phyloP scores from a whole-genome alignment of 2,113 vertebrate species.

The Pygoscelis adeliae region DNA sequence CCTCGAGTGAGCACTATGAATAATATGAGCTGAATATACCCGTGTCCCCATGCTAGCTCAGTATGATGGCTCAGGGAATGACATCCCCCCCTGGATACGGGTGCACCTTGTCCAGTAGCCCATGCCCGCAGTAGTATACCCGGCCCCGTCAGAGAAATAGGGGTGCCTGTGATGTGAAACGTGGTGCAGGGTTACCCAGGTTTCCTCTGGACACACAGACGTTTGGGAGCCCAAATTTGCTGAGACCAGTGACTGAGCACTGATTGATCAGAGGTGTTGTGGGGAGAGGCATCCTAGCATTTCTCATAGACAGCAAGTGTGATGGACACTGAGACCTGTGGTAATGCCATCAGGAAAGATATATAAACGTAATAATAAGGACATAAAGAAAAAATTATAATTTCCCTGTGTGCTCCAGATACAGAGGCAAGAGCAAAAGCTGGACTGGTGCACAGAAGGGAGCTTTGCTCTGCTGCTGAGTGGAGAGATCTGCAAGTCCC shows the following conservation, averaged over 20 bases:
- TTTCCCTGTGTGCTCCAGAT: neutral
- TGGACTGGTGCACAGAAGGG: neutral
- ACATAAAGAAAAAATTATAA: neutral
- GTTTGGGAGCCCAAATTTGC: neutral
- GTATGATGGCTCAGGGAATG: neutral
- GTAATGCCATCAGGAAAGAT: neutral
- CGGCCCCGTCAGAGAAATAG: accelerated
- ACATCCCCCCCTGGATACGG: neutral
- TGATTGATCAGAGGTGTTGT: neutral
- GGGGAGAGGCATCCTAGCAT: neutral
- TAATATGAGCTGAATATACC: no score
- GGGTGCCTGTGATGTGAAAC: neutral
- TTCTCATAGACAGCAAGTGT: neutral
- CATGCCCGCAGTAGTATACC: neutral
- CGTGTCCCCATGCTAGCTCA: accelerated
- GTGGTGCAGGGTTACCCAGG: neutral
- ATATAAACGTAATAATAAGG: neutral
- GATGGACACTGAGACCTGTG: neutral
- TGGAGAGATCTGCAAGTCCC: neutral
- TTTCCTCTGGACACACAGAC: neutral
- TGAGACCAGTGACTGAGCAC: neutral
- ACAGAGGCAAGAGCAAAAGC: neutral
- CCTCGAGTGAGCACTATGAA: neutral
- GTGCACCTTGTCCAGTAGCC: neutral
- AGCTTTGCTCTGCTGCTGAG: neutral